Conservation (phyloP, 2,113 vertebrate species). For the Sinocyclocheilus maitianheensis region DNA sequence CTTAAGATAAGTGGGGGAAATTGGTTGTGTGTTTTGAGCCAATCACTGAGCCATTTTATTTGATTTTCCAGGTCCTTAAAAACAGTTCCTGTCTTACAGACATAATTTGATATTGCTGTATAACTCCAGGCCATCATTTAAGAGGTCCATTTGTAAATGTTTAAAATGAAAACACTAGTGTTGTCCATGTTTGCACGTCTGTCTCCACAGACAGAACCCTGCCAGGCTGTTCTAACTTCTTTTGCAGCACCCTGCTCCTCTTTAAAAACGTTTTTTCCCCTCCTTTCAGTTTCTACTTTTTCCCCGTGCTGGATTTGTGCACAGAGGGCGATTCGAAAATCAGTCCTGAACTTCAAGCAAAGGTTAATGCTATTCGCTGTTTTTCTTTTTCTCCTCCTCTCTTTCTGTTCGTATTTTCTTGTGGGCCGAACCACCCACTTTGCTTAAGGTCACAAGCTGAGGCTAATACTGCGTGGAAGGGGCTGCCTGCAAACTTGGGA, state of each 20-base stretch:
- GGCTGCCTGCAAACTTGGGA: constrained; percentile 82
- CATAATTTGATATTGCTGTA: constrained; percentile 61
- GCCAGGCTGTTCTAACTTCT: constrained; percentile 27
- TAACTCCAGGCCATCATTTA: constrained; percentile 56
- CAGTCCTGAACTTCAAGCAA: constrained; percentile 84
- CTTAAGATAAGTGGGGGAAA: constrained; percentile 66
- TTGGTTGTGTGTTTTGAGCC: constrained; percentile 64
- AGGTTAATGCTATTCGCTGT: constrained; percentile 89
- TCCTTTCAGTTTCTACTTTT: not conserved
- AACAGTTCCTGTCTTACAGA: constrained; percentile 61
- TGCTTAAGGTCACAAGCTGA: constrained; percentile 91
- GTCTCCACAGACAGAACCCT: constrained; percentile 55
- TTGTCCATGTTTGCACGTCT: constrained; percentile 63
- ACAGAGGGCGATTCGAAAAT: constrained; percentile 82
- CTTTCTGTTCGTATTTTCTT: constrained; percentile 37
- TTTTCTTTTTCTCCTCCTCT: constrained; percentile 57
- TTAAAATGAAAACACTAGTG: constrained; percentile 59
- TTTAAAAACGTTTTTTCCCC: constrained; percentile 1
- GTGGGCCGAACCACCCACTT: constrained; percentile 90
- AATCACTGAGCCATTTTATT: constrained; percentile 70
- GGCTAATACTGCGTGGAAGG: constrained; percentile 79
- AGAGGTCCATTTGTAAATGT: constrained; percentile 62
- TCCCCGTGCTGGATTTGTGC: constrained; percentile 64
- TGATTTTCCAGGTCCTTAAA: constrained; percentile 67
- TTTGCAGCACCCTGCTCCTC: constrained; percentile 16